phyloP scores from a whole-genome alignment of 2,113 vertebrate species.

The Tringa solitaria region DNA sequence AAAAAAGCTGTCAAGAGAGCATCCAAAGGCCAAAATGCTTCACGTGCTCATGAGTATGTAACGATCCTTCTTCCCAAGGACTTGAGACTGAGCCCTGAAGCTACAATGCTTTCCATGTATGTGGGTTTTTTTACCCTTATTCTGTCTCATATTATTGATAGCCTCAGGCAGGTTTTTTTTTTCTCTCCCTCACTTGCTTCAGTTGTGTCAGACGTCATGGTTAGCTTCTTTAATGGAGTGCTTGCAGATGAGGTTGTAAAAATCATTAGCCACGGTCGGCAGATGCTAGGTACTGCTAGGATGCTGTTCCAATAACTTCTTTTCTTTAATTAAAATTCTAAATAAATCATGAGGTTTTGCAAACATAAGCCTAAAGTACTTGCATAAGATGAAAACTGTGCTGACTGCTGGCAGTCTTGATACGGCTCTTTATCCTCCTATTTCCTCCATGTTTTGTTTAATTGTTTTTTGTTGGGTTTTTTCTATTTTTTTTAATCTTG shows the following conservation, averaged over 20 bases:
- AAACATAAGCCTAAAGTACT: neutral
- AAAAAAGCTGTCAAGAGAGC: neutral
- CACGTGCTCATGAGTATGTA: neutral
- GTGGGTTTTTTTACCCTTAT: neutral
- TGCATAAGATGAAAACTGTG: constrained; percentile 11
- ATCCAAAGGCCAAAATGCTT: neutral
- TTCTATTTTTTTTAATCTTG: neutral
- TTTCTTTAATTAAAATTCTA: constrained; percentile 66
- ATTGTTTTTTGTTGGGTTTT: neutral
- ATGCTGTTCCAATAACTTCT: constrained; percentile 44
- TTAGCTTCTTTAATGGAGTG: constrained; percentile 53
- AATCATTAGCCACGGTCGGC: constrained; percentile 16
- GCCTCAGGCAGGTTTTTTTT: neutral
- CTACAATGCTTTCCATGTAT: neutral
- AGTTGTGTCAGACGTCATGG: neutral
- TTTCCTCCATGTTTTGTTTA: neutral
- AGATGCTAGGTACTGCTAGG: constrained; percentile 33
- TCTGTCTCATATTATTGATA: neutral
- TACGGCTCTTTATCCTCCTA: neutral
- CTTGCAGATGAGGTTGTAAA: constrained; percentile 58
- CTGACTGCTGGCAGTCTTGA: neutral
- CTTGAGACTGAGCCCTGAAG: neutral
- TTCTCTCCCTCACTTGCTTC: neutral
- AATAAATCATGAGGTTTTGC: constrained; percentile 62
- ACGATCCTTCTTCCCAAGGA: neutral